These are phyloP conservation scores for Rhynchotus rufescens DNA, from an alignment of 2,797 vertebrate species.

Conservation along the genomic window DNA sequence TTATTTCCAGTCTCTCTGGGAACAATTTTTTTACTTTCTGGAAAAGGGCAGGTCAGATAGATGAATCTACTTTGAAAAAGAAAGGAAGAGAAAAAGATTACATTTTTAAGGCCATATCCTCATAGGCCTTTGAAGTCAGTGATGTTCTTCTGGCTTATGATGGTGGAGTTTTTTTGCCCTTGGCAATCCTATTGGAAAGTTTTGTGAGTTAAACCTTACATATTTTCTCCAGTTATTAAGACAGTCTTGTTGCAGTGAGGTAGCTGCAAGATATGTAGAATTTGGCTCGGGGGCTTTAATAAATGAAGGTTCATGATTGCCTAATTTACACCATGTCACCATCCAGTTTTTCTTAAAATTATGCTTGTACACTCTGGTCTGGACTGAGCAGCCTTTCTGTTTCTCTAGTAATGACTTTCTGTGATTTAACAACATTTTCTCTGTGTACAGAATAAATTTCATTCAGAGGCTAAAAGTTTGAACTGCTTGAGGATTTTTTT, in stretches of 20 bases:
- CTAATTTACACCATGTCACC: not conserved
- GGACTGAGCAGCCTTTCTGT: not conserved
- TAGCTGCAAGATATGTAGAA: not conserved
- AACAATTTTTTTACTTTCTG: not conserved
- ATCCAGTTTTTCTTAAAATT: not conserved
- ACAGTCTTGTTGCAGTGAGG: not conserved
- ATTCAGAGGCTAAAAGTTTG: not conserved
- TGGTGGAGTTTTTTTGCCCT: not conserved
- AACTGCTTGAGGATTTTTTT: not conserved
- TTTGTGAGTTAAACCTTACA: not conserved
- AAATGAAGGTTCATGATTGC: not conserved
- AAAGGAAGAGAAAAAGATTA: not conserved
- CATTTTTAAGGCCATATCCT: not conserved
- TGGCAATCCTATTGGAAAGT: not conserved
- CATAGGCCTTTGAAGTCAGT: not conserved
- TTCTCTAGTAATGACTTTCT: not conserved
- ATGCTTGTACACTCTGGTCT: not conserved
- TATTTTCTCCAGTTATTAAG: constrained; percentile 6
- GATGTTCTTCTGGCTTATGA: not conserved
- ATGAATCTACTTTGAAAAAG: not conserved
- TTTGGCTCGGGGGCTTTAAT: not conserved
- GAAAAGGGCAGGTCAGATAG: not conserved
- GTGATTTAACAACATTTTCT: not conserved
- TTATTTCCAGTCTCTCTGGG: not conserved
- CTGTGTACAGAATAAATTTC: not conserved